These are phyloP conservation scores for Xenops minutus DNA, from an alignment of 2,797 vertebrate genomes.

Conservation along the genomic window DNA sequence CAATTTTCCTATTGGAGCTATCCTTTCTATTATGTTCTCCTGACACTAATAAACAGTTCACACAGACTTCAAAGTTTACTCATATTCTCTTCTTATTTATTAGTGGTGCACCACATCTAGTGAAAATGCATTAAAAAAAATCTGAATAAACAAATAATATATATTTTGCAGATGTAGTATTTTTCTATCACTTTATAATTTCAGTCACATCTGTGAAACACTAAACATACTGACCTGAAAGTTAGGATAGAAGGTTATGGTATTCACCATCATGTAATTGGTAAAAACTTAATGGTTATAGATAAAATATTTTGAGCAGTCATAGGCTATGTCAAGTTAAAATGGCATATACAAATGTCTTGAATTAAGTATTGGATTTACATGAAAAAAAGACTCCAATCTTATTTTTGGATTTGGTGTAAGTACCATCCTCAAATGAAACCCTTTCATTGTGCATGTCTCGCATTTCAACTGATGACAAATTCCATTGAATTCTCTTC, in stretches of 20 bases:
- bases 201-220: background rate
- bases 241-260: background rate
- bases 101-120: background rate
- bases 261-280: background rate
- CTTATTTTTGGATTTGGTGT: background rate
- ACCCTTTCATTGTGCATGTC: background rate
- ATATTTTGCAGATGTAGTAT: background rate
- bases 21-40: background rate
- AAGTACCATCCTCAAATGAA: background rate
- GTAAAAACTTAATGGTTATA: background rate
- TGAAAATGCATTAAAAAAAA: background rate
- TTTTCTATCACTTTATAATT: background rate
- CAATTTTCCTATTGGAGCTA: background rate
- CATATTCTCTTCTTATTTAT: background rate
- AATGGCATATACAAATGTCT: background rate
- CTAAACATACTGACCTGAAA: background rate
- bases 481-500: background rate
- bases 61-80: background rate
- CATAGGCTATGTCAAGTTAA: background rate
- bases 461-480: background rate
- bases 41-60: background rate
- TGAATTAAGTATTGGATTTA: background rate
- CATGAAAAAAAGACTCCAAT: background rate
- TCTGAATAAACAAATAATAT: background rate
- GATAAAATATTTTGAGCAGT: background rate